Percentiles rank a stretch among this genome's conserved stretches.
phyloP scores from a whole-genome alignment of 92 coral and sea anemone genomes.

The Paragorgia papillata region DNA sequence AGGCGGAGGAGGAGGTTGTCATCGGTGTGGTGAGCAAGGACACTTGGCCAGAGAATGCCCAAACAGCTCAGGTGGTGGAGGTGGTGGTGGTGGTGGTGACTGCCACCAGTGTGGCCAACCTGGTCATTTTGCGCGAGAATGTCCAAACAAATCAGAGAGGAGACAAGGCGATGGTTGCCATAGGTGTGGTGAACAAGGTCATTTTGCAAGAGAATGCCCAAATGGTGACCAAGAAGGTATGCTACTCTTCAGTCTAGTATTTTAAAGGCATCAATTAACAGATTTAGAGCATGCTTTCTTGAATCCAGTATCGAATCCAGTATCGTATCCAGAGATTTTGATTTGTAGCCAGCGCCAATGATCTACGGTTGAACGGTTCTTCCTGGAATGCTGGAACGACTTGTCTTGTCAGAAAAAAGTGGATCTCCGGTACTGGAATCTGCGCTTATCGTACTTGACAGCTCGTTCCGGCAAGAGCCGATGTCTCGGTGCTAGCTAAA shows the following conservation, averaged over 20 bases:
- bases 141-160: slow-evolving; percentile 6
- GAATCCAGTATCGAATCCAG: too few species aligned
- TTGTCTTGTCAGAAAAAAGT: too few species aligned
- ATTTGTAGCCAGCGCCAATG: too few species aligned
- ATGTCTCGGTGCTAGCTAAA: too few species aligned
- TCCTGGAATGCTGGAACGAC: too few species aligned
- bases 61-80: slow-evolving; percentile 37
- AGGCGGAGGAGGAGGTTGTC: slow-evolving; percentile 47
- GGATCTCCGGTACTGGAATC: too few species aligned
- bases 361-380: too few species aligned
- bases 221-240: slow-evolving; percentile 24
- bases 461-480: too few species aligned
- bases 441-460: too few species aligned
- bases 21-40: slow-evolving; percentile 44
- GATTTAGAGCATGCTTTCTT: too few species aligned
- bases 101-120: slow-evolving; percentile 34
- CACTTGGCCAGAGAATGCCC: slow-evolving; percentile 77
- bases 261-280: too few species aligned
- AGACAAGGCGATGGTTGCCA: slow-evolving; percentile 67
- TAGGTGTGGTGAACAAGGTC: slow-evolving; percentile 80
- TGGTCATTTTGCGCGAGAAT: slow-evolving; percentile 46
- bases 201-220: slow-evolving; percentile 91
- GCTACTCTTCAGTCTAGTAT: not conserved
- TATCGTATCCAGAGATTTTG: too few species aligned
- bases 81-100: slow-evolving; percentile 51